phyloP scores from a whole-genome alignment of 2,797 vertebrate species.

The Anisognathus igniventris region DNA sequence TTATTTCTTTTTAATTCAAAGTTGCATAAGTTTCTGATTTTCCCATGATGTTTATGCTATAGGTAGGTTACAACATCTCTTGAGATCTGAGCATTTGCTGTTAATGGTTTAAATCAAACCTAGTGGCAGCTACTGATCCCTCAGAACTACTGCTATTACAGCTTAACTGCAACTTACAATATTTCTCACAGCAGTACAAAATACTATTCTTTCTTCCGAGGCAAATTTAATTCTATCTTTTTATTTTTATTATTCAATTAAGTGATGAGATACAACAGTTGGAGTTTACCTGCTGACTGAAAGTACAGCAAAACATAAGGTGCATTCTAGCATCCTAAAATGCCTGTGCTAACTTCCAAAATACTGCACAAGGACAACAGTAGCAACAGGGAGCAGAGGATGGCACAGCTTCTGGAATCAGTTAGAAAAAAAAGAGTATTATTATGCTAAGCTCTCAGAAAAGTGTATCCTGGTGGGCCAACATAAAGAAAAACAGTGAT shows the following conservation, averaged over 20 bases:
- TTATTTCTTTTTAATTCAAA: background rate
- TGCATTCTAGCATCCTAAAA: background rate
- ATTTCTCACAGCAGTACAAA: no score
- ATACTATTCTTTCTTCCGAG: background rate
- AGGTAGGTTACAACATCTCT: background rate
- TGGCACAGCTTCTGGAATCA: background rate
- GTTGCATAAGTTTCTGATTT: background rate
- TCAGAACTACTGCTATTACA: background rate
- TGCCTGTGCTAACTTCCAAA: background rate
- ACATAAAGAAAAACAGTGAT: background rate
- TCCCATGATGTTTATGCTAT: background rate
- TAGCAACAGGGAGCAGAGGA: background rate
- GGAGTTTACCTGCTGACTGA: background rate
- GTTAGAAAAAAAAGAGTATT: background rate
- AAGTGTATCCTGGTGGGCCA: background rate
- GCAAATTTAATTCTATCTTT: background rate
- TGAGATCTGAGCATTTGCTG: background rate
- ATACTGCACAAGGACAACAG: background rate
- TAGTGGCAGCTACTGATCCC: background rate
- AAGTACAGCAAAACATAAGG: background rate
- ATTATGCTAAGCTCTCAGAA: background rate
- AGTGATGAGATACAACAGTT: background rate
- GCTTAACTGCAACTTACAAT: background rate
- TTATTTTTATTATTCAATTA: background rate
- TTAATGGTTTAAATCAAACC: background rate